A percentile compares a stretch with the other conserved stretches of the same genome.
Evolutionary conservation across 1,140 invertebrate genomes (phyloP).

Genomic region (Aphaenogaster rudis): DNA sequence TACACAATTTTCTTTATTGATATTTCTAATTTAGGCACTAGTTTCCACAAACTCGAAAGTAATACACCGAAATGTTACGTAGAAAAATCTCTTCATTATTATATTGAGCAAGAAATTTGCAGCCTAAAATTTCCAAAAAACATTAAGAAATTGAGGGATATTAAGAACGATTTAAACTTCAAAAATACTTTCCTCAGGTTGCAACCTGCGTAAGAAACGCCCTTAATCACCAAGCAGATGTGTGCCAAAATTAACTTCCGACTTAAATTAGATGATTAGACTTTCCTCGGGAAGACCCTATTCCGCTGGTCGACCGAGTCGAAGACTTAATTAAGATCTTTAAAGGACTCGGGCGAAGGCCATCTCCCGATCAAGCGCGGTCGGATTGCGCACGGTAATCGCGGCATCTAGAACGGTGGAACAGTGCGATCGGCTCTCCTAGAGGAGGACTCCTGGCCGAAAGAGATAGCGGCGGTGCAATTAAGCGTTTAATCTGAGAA

Average conservation of each 20-base stretch:
- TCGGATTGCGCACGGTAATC: conserved; percentile 59
- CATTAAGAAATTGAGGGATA: not conserved
- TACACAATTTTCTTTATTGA: not conserved
- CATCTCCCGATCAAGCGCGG: conserved; percentile 64
- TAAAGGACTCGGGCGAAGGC: conserved; percentile 71
- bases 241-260: conserved; percentile 58
- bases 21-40: not conserved
- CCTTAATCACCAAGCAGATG: conserved; percentile 63
- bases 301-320: conserved; percentile 70
- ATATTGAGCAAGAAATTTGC: not conserved
- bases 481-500: conserved; percentile 82
- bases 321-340: conserved; percentile 75
- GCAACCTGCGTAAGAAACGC: conserved; percentile 15
- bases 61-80: not conserved
- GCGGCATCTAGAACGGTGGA: conserved; percentile 46
- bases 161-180: not conserved
- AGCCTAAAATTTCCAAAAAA: not conserved
- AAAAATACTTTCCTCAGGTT: not conserved
- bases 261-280: conserved; percentile 41
- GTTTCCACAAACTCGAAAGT: not conserved
- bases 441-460: conserved; percentile 52
- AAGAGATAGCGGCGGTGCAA: conserved; percentile 74
- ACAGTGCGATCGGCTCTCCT: conserved; percentile 31
- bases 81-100: not conserved
- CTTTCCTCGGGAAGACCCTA: conserved; percentile 60